These are phyloP conservation scores for Copidosoma floridanum DNA, from an alignment of 1,140 invertebrate species.

Conservation along the genomic window DNA sequence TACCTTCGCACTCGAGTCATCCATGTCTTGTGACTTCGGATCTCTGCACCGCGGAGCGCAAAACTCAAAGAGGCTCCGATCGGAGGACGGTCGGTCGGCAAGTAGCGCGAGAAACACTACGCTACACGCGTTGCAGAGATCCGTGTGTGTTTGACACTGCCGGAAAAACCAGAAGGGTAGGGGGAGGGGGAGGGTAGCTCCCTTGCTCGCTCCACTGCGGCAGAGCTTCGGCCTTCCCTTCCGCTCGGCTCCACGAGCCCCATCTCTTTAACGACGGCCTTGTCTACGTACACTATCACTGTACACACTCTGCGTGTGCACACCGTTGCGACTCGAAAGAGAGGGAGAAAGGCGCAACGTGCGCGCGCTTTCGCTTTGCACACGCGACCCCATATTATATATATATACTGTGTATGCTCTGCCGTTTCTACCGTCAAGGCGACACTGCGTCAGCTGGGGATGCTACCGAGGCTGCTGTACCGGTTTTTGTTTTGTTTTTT, in stretches of 20 bases:
- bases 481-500: too few relatives aligned
- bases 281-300: background rate
- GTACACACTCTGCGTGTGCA: too few relatives aligned
- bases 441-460: conserved; percentile 45
- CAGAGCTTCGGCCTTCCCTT: background rate
- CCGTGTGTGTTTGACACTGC: too few relatives aligned
- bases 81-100: background rate
- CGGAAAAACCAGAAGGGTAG: background rate
- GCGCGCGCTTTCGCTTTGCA: conserved; percentile 6
- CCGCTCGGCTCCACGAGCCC: background rate
- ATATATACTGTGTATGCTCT: conserved; percentile 46
- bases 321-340: too few relatives aligned
- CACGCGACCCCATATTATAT: conserved; percentile 25
- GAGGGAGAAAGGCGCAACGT: conserved; percentile 6
- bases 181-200: background rate
- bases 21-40: too few relatives aligned
- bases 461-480: too few relatives aligned
- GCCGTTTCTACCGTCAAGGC: conserved; percentile 49
- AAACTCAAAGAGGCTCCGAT: too few relatives aligned
- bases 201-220: background rate
- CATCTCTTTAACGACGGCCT: too few relatives aligned
- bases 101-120: conserved; percentile 6
- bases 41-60: too few relatives aligned
- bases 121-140: background rate
- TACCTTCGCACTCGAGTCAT: too few relatives aligned